phyloP scores from a whole-genome alignment of 2,888 invertebrate genomes.

The Aelia acuminata region DNA sequence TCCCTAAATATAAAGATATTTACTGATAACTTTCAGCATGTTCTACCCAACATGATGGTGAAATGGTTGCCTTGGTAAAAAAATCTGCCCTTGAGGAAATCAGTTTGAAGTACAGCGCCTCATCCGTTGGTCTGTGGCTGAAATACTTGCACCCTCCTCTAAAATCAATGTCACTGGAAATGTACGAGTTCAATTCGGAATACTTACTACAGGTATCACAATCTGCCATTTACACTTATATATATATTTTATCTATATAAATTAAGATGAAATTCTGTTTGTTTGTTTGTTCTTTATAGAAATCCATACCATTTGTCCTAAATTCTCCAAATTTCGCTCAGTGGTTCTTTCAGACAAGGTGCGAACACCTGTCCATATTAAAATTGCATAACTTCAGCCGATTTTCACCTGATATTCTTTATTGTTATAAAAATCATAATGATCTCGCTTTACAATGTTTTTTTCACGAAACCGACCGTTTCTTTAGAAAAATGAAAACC shows the following conservation, averaged over 20 bases:
- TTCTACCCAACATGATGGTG: constrained; percentile 57
- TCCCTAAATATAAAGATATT: no score
- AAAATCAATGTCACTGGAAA: constrained; percentile 58
- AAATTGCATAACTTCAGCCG: no score
- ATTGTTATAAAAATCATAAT: no score
- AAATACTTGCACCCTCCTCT: constrained; percentile 56
- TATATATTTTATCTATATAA: background rate
- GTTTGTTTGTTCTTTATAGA: no score
- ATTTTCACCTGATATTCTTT: no score
- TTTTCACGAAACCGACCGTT: no score
- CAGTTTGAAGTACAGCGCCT: constrained; percentile 54
- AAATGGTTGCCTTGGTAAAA: constrained; percentile 62
- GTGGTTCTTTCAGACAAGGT: no score
- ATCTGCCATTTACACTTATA: background rate
- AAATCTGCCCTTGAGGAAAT: constrained; percentile 61
- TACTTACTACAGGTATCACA: constrained; percentile 57
- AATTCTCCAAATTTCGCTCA: no score
- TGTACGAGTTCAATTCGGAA: constrained; percentile 61
- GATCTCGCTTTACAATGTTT: no score
- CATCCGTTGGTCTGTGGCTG: constrained; percentile 60
- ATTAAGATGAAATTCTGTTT: background rate
- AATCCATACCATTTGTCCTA: no score
- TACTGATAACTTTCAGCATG: constrained; percentile 52
- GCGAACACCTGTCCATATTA: no score
- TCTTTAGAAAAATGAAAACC: no score